Evolutionary conservation across 2,797 vertebrate species (phyloP).

Genomic region (Pseudopleuronectes americanus): DNA sequence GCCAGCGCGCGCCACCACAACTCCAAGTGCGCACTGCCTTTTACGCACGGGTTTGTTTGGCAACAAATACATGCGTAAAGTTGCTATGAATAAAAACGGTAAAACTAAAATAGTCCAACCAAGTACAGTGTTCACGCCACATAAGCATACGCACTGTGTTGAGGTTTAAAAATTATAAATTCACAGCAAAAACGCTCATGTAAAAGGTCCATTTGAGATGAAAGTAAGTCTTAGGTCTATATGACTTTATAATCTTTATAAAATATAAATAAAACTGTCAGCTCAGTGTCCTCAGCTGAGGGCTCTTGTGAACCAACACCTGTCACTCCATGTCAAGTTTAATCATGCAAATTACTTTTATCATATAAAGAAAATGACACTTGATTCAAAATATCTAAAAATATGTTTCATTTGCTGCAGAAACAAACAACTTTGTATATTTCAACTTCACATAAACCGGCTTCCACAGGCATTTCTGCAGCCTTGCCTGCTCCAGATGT

Average conservation of each 20-base stretch:
- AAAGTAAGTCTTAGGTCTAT: not conserved
- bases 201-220: not conserved
- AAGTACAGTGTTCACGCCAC: not conserved
- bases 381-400: no score
- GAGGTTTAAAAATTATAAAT: no score
- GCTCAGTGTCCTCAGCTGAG: no score
- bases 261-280: no score
- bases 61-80: not conserved
- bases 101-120: not conserved
- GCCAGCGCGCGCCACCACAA: not conserved
- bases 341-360: not conserved
- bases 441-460: conserved; percentile 31
- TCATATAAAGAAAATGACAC: no score
- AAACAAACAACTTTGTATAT: not conserved
- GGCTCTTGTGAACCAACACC: no score
- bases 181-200: not conserved
- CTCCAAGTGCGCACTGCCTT: conserved; percentile 19
- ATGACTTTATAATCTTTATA: no score
- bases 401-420: not conserved
- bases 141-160: no score
- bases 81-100: not conserved
- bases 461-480: conserved; percentile 16
- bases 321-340: no score
- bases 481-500: conserved; percentile 53
- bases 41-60: conserved; percentile 46